Evolutionary conservation across 2,888 invertebrate species (phyloP).

Genomic region (Smittia aterrima): DNA sequence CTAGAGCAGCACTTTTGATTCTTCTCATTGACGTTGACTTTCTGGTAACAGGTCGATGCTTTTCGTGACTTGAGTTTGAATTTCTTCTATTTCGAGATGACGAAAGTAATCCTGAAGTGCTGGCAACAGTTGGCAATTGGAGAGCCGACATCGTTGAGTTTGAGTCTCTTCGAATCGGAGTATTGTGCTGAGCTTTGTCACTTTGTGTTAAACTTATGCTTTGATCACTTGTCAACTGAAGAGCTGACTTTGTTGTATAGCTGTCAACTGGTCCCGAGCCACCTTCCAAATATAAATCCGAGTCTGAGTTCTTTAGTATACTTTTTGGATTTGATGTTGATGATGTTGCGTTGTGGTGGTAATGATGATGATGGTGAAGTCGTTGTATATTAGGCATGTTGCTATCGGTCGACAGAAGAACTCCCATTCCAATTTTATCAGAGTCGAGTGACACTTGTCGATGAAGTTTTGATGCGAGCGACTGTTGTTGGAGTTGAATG

Average conservation of each 20-base stretch:
- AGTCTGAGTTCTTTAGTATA: constrained; percentile 43
- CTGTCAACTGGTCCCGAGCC: constrained; percentile 44
- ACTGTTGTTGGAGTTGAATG: constrained; percentile 34
- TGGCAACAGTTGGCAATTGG: constrained; percentile 55
- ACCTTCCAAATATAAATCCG: constrained; percentile 52
- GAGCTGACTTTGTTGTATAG: constrained; percentile 53
- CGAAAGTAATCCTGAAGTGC: constrained; percentile 10
- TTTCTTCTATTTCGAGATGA: constrained; percentile 48
- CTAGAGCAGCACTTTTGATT: constrained; percentile 69
- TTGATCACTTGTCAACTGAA: constrained; percentile 43
- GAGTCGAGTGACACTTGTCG: constrained; percentile 43
- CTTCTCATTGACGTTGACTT: constrained; percentile 60
- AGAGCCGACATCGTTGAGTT: constrained; percentile 64
- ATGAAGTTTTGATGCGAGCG: constrained; percentile 6
- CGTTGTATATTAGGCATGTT: constrained; percentile 46
- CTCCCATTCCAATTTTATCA: constrained; percentile 42
- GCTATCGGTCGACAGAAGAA: constrained; percentile 20
- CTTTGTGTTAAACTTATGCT: constrained; percentile 17
- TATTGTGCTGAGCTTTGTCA: constrained; percentile 50
- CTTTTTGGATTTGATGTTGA: constrained; percentile 34
- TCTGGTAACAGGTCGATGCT: constrained; percentile 37
- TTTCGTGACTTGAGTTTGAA: constrained; percentile 54
- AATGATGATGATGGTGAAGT: constrained; percentile 46
- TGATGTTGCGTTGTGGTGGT: constrained; percentile 41
- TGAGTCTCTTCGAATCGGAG: constrained; percentile 60